Base-by-base conservation (phyloP, 2,888 invertebrate genomes). In the Creontiades dilutus region DNA sequence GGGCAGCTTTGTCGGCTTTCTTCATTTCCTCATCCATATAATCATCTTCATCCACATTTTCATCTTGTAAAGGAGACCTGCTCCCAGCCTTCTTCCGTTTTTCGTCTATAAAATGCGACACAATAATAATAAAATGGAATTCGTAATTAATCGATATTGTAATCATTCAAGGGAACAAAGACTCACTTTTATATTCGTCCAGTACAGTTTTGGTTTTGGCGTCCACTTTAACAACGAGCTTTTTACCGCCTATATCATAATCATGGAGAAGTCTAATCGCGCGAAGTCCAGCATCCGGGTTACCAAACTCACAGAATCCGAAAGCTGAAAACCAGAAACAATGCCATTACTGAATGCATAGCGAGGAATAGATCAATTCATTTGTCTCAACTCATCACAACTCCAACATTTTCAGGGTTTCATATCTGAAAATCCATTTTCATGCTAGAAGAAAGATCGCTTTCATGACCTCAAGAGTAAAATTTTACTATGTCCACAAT, bases 231-330 rank as follows among this genome's bases (percentile, higher is more conserved):
- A 99, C 99, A 90, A 99, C 97, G 92, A 99, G 95, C 93, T 96
- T 96, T 94, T 98, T 98, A 92, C 98, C 99, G 90, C 97, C 98
- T 86, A 99, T 96, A 93, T 96, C 96, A 93, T 98, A 96, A 92
- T 98, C 98, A 94, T 99, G 98, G 48, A 99, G 95, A 91, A 99
- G 94, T 78, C 98, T 94, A 91, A 99, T 98, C 92, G 99, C 98
- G 91, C 99, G 95, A 92, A 99, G 94, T 68, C 99, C 99, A 27
- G 99, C 97, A 94, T 99, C 98, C 23, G 99, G 99, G 90, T 97
- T 96, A 92, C 97, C 98, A 94, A 98, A 98, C 94, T 99, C 99
- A 94, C 99, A 98, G 94, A 99, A 99, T 13, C 99, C 99, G 94
- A 99, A 99, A 0, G 98, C 98, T 94, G 92, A 13, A 92, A 92